Base-by-base conservation (phyloP, 2,888 invertebrate species). In the Erpobdella octoculata region DNA sequence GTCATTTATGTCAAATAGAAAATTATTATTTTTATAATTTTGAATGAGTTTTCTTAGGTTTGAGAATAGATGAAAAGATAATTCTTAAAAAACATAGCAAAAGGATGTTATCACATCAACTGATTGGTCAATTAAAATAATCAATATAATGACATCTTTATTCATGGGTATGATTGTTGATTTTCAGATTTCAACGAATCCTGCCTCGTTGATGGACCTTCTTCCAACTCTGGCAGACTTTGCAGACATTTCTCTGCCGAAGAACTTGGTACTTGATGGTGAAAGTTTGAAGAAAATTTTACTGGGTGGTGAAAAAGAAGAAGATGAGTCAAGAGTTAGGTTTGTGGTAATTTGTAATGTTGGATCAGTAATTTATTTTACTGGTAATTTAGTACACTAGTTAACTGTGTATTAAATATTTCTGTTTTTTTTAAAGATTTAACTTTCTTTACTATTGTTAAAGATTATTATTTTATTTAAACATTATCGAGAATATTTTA, bases 121-220 rank as follows among this genome's bases (percentile, higher is more conserved):
- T 12, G 46, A 41, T 5, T 8, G 3, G 4, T 61, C 61, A 21
- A 12, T 61, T 31, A 33, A 31, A 62, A 12, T 28, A 62, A 62
- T n/a, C 9, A n/a, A 31, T n/a, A 62, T 28, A 9, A 1, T 33
- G 8, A 5, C 35, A 18, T 25, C n/a, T n/a, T n/a, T 9, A 31
- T 62, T 28, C 8, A 15, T 6, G 25, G 3, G 1, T 2, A 65
- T 37, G n/a, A 37, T 65, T 37, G 35, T 36, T 8, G 25, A 21
- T 21, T 8, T 61, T 9, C 70, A 77, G 77, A 37, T 74, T 15
- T 72, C 72, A 21, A 35, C 53, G 15, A 75, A 76, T 46, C 71
- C 74, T 15, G 73, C 73, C 12, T 71, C 41, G 12, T 64, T 77
- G 71, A 77, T 77, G 77, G 77, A 77, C 68, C 21, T 77, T 12